A percentile compares a stretch with the other conserved stretches of the same genome.
These are phyloP conservation scores for Venustaconcha ellipsiformis DNA, from an alignment of 1,140 invertebrate species.

Conservation along the genomic window DNA sequence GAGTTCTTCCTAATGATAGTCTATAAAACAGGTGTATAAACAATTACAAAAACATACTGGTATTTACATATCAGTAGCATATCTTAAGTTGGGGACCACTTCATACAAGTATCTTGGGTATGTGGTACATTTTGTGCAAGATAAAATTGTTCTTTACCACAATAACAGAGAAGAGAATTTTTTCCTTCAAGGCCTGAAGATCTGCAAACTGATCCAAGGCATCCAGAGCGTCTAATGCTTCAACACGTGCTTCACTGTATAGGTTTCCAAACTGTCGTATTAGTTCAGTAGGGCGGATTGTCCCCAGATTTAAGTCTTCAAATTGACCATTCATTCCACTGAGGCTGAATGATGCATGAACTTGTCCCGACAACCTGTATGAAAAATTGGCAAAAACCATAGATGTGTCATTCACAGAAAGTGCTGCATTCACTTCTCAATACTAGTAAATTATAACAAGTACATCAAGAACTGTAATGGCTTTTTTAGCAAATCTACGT, in stretches of 20 bases:
- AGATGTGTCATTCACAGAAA: too few relatives aligned
- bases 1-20: too few relatives aligned
- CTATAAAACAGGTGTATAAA: too few relatives aligned
- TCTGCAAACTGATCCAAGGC: slow-evolving; percentile 81
- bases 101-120: not conserved
- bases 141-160: slow-evolving; percentile 81
- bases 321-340: slow-evolving; percentile 42
- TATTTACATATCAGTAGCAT: too few relatives aligned
- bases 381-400: too few relatives aligned
- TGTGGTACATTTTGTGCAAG: not conserved
- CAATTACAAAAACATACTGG: too few relatives aligned
- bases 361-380: slow-evolving; percentile 66
- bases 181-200: slow-evolving; percentile 88
- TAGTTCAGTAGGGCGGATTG: slow-evolving; percentile 71
- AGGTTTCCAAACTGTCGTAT: slow-evolving; percentile 85
- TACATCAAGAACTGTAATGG: too few relatives aligned
- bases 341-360: slow-evolving; percentile 56
- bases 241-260: slow-evolving; percentile 81
- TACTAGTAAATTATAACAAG: too few relatives aligned
- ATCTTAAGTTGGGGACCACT: not conserved
- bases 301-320: slow-evolving; percentile 65
- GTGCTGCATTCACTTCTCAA: too few relatives aligned
- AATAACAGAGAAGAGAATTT: slow-evolving; percentile 93
- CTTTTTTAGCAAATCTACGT: too few relatives aligned
- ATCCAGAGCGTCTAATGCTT: slow-evolving; percentile 87